Evolutionary conservation across 2,113 vertebrate genomes (phyloP).

Genomic region (Peromyscus californicus): DNA sequence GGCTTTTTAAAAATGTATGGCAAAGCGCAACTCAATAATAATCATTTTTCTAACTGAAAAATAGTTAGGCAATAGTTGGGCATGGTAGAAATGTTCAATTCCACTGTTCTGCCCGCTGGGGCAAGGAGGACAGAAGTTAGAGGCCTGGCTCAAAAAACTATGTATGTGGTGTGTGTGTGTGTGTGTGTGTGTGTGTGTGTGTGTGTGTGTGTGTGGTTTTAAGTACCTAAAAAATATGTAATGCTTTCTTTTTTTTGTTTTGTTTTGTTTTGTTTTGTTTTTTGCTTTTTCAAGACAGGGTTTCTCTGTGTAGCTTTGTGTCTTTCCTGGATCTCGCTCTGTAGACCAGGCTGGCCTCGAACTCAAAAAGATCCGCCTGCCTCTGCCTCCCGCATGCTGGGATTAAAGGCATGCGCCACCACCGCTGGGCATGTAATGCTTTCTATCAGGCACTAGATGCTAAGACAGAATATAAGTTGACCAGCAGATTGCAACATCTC

Average conservation of each 20-base stretch:
- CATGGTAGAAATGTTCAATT: not conserved
- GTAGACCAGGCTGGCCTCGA: too few species aligned
- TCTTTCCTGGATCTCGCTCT: too few species aligned
- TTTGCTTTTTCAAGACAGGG: too few species aligned
- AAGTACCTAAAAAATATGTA: not conserved
- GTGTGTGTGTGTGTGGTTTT: not conserved
- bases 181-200: not conserved
- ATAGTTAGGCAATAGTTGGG: too few species aligned
- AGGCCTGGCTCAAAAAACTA: not conserved
- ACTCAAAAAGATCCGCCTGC: too few species aligned
- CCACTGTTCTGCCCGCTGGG: not conserved
- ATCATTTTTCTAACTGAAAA: conserved; percentile 42
- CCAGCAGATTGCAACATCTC: not conserved
- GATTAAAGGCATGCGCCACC: too few species aligned
- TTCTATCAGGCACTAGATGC: not conserved
- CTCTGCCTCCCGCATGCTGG: too few species aligned
- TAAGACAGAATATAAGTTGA: not conserved
- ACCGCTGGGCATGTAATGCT: not conserved
- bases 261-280: too few species aligned
- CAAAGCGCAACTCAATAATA: not conserved
- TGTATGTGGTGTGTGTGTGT: not conserved
- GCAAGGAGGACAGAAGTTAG: not conserved
- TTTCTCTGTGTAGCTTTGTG: too few species aligned
- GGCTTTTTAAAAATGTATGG: not conserved
- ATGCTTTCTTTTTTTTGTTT: not conserved